Evolutionary conservation across 1,140 invertebrate species (phyloP), one percentile per base, ranked within the genome.

Genomic region (Agrypnia vestita): DNA sequence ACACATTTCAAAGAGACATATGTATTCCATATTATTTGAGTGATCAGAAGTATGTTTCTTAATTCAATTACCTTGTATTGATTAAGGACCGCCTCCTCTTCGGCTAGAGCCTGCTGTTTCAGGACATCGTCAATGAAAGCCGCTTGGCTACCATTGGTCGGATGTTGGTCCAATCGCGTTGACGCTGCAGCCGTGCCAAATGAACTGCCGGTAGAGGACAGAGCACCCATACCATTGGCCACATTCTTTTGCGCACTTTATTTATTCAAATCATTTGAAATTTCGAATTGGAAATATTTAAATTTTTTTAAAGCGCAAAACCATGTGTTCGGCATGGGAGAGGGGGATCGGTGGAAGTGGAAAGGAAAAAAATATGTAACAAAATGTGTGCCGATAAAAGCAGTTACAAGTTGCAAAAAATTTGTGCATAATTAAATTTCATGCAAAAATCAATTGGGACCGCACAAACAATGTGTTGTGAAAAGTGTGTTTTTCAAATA

Each of bases 41-140:
- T 35, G 1, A 35, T 35, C 11, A 21, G 15, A 11, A 64, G 12
- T 64, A 13, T 64, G 35, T 64, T 35, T 43, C 61, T 35, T 51
- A 15, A 4, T 9, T 51, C 49, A 59, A 17, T 4, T 90, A 97
- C 97, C 93, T 98, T 98, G 85, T 98, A 96, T 86, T 98, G 96
- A 89, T 97, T 97, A 91, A 99, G 94, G 46, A 95, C 95, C 43
- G 96, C 96, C 88, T 98, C 97, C 89, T 99, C 97, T 87, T 99
- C 97, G 61, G 97, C 97, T 43, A 99, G 89, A 46, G 94, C 96
- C 86, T 96, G 94, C 84, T 95, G 94, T 85, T 95, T 94, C 3
- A 97, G 89, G 76, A 93, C 93, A 84, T 98, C 97, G 84, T 97
- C 96, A 80, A 96, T 95, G 81, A 93, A 90, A 46, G 88, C 84